Base-by-base conservation (phyloP, 1,140 invertebrate genomes). In the Ceratina japonica region DNA sequence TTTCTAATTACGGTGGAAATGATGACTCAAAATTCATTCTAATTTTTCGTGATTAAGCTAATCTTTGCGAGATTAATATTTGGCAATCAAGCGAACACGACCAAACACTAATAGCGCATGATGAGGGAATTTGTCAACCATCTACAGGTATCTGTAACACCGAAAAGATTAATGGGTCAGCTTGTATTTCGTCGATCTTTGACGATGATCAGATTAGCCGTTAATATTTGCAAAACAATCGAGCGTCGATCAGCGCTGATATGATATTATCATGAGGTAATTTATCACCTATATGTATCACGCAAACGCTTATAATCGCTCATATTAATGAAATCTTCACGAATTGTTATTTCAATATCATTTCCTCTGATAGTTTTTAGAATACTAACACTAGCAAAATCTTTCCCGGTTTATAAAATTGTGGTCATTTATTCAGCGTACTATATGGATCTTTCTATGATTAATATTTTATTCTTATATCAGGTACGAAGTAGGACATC, bases 211-310 rank as follows among this genome's bases (percentile, higher is more conserved):
- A n/a, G 56, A 49, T 72, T 49, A 72, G 12, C 18, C 56, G 15
- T 31, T 61, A 24, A 44, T 59, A 62, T 61, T 72, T 49, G 56
- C 37, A 27, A 72, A 61, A 61, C 37, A 61, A 72, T 72, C 22
- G 70, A 61, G 13, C 7, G 1, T 8, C 56, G 58, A 72, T 72
- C 70, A 24, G 20, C 27, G 20, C 20, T 12, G 37, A 71, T 22
- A 59, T 8, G 27, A 20, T 44, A 44, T 44, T 18, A 22, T 58
- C 24, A 59, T 54, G 20, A 71, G 54, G n/a, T 44, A 58, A 71
- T 71, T 71, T 71, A 44, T 71, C 54, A 37, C 37, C n/a, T 16
- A 12, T 16, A 12, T 10, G 15, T 37, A 59, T 20, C 3, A 24
- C 15, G 52, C 5, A 27, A 70, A 1, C 27, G 54, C n/a, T 44